Conservation (phyloP, 2,113 vertebrate species). For the Rhabdornis inornatus region DNA sequence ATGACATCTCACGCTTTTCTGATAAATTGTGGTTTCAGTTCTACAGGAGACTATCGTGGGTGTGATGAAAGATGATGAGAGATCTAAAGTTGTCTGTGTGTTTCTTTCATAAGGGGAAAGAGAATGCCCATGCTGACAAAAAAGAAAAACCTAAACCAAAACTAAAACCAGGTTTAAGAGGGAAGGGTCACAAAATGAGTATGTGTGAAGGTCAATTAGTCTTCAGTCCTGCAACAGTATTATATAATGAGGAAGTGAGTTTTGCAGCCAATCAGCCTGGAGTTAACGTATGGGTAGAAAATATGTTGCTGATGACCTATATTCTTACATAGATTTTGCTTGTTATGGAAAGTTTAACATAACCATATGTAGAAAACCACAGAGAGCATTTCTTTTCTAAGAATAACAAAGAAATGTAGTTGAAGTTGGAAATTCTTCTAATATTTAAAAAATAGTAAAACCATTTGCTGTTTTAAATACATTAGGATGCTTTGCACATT, state of each 20-base stretch:
- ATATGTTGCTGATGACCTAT: not conserved
- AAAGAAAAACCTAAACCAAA: not conserved
- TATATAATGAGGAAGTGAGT: not conserved
- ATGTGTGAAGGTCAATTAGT: not conserved
- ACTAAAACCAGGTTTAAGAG: not conserved
- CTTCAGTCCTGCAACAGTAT: not conserved
- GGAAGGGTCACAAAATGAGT: not conserved
- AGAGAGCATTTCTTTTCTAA: not conserved
- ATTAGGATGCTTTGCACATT: not conserved
- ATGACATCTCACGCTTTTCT: not conserved
- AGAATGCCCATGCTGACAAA: not conserved
- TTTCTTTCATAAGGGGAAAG: not conserved
- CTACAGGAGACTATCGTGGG: not conserved
- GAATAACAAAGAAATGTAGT: not conserved
- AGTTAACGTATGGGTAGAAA: not conserved
- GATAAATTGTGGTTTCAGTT: not conserved
- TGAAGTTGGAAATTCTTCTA: not conserved
- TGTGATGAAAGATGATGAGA: not conserved
- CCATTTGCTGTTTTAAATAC: not conserved
- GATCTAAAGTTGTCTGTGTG: not conserved
- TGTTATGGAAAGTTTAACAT: constrained; percentile 9
- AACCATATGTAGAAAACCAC: constrained; percentile 10
- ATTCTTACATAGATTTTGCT: not conserved
- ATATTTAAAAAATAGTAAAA: not conserved
- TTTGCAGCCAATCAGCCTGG: not conserved